Base-by-base conservation (phyloP, 1,140 invertebrate genomes). In the Globodera rostochiensis region DNA sequence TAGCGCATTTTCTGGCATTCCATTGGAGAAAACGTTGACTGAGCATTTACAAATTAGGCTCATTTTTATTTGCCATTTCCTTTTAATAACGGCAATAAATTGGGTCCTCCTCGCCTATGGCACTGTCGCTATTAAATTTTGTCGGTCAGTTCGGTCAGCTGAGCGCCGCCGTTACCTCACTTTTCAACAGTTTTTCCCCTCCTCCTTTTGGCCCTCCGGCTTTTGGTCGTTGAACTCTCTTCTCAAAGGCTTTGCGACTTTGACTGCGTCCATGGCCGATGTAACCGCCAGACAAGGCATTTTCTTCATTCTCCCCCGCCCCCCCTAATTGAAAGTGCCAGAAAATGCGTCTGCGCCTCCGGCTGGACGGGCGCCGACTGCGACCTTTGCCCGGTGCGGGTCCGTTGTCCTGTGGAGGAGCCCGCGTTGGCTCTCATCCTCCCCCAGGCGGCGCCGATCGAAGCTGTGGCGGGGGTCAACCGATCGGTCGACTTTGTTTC, bases 361-460 rank as follows among this genome's bases (percentile, higher is more conserved):
- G 77, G 60, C 45, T 78, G 77, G 77, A 69, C 69, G 21, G 77
- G 77, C 45, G 53, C 77, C 47, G 77, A 64, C 21, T 78, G 77
- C 70, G 77, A 78, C n/a, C 64, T 78, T 64, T 78, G 77, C 47
- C 25, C 70, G 49, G 21, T 78, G 8, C 60, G 77, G 6, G 13
- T 69, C 6, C 21, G 21, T n/a, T 78, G 77, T 69, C 21, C 25
- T 19, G 36, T 36, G 21, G 4, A 53, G 4, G 11, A 15, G 49
- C 64, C 77, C 4, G 19, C 66, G 70, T 25, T 78, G 49, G 13
- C 77, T 15, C 25, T 78, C 9, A 69, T 78, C 49, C 8, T 78
- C 13, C 77, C 77, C 36, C 77, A 78, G 47, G 77, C 64, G 21
- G 60, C 64, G 15, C 36, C 77, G 11, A 7, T 77, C 46, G n/a